Base-by-base conservation (phyloP, 2,113 vertebrate genomes). In the Amphiprion ocellaris region DNA sequence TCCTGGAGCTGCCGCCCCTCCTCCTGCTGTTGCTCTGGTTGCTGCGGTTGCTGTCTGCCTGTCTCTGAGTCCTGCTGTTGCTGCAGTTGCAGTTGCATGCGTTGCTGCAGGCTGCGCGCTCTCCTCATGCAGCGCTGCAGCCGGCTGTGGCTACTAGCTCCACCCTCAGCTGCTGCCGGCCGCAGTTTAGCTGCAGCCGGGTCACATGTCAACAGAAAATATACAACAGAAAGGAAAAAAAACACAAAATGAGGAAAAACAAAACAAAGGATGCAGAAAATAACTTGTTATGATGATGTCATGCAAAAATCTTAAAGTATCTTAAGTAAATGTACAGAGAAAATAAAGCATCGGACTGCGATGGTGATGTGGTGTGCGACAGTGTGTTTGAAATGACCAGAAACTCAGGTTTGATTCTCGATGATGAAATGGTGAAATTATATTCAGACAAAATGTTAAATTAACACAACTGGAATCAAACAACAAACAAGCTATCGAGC, bases 41-140 rank as follows among this genome's bases (percentile, higher is more conserved):
- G 69, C 28, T 73, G 64, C 23, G 56, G 64, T 23, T 60, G 64
- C 67, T 58, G 74, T 70, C 37, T 82, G 71, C 54, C 82, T 79
- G 77, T 64, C 55, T 83, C 71, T 46, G 73, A 81, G 21, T 85
- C 74, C 59, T 78, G 71, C 56, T 82, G 69, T 9, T 75, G 69
- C 39, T 82, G 69, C 66, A 69, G 89, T 21, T 77, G 86, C 53
- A 61, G 73, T 6, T 81, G 88, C 83, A 93, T 82, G 69, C 87
- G 90, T 12, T 91, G 92, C 89, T 93, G 89, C 87, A 90, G 79
- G 65, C 88, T 72, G 69, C 86, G 85, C 53, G 56, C 82, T 81
- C 88, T 90, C 82, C 85, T 91, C 72, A 83, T 75, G 89, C 89
- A 88, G 80, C 90, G 89, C 88, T 92, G 92, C 84, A 89, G 85